These are phyloP conservation scores for Vanessa cardui DNA, from an alignment of 2,888 invertebrate genomes.

Conservation along the genomic window DNA sequence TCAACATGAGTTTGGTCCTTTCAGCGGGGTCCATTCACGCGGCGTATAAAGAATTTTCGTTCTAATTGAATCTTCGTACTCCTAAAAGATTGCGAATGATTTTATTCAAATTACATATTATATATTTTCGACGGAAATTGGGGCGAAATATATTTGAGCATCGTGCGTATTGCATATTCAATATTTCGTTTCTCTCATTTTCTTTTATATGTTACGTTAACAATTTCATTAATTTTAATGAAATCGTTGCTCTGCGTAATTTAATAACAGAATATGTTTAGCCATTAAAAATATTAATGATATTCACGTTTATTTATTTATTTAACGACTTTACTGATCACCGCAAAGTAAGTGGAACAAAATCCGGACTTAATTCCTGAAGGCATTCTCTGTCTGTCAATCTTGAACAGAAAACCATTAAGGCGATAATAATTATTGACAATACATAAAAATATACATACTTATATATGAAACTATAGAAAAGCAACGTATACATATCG, in stretches of 20 bases:
- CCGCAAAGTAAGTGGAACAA: too few species aligned
- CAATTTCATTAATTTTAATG: too few species aligned
- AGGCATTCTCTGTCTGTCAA: too few species aligned
- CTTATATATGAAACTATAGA: too few species aligned
- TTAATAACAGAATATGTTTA: not conserved
- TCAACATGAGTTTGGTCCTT: slow-evolving; percentile 51
- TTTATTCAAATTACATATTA: slow-evolving; percentile 34
- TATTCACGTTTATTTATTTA: too few species aligned
- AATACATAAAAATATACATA: too few species aligned
- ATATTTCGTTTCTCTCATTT: not conserved
- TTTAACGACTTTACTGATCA: too few species aligned
- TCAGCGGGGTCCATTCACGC: slow-evolving; percentile 54
- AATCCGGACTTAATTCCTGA: too few species aligned
- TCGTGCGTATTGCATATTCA: not conserved
- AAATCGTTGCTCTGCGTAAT: not conserved
- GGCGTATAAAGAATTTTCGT: slow-evolving; percentile 52
- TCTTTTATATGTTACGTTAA: not conserved
- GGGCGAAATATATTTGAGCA: slow-evolving; percentile 11
- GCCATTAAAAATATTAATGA: not conserved
- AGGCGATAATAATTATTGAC: too few species aligned
- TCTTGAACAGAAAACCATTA: too few species aligned
- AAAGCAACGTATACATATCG: too few species aligned
- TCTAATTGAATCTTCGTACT: slow-evolving; percentile 57
- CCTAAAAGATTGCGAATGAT: slow-evolving; percentile 39
- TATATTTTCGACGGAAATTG: slow-evolving; percentile 27